A percentile compares a stretch with the other conserved stretches of the same genome.
Conservation (phyloP, 2,888 invertebrate species). For the Eupithecia dodoneata region DNA sequence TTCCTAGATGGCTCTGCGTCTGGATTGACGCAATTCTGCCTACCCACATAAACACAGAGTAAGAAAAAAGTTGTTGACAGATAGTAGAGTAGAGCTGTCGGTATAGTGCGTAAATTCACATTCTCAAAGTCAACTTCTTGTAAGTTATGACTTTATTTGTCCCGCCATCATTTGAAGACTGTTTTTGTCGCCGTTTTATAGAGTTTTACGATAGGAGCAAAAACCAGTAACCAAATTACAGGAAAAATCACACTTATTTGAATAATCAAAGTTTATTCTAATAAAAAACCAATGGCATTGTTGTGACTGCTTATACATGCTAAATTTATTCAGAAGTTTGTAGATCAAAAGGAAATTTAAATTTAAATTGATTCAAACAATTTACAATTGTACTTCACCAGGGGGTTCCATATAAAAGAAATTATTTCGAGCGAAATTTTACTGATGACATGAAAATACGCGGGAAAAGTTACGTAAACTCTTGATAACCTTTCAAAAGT, state of each 20-base stretch:
- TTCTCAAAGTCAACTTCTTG: neutral
- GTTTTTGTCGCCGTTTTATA: neutral
- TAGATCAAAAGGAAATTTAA: neutral
- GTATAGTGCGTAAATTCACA: neutral
- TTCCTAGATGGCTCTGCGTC: too few relatives aligned
- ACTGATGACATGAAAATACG: conserved; percentile 42
- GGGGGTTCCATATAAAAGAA: neutral
- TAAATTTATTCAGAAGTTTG: neutral
- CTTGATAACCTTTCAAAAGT: conserved; percentile 49
- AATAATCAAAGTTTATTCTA: neutral
- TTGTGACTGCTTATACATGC: neutral
- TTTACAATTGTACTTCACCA: neutral
- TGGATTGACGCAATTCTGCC: too few relatives aligned
- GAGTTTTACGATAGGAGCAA: neutral
- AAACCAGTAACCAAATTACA: neutral
- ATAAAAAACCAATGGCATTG: neutral
- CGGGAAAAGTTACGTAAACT: conserved; percentile 47
- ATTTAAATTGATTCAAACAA: neutral
- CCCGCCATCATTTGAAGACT: neutral
- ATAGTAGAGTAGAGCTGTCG: neutral
- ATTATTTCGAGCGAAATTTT: conserved; percentile 28
- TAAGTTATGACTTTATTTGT: neutral
- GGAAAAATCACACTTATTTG: neutral
- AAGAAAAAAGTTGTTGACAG: neutral
- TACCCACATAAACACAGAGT: neutral